Conservation (phyloP, 2,113 vertebrate genomes). For the Ochotona curzoniae region DNA sequence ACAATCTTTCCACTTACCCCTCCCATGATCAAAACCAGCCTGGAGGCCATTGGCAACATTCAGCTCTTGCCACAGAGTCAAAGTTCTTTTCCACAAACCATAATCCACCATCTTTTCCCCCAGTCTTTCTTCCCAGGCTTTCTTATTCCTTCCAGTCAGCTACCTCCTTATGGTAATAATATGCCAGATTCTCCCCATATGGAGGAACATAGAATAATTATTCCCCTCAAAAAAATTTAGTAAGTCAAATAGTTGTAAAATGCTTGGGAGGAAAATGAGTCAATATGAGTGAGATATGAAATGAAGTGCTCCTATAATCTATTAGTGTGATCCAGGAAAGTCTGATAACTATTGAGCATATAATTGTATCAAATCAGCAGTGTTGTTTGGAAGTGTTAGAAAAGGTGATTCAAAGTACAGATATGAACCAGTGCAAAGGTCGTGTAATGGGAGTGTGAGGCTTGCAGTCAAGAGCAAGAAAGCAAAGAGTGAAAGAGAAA, state of each 20-base stretch:
- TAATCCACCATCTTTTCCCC: neutral
- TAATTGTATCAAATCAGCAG: conserved; percentile 26
- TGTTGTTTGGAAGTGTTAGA: neutral
- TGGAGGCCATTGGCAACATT: neutral
- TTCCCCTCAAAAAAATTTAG: neutral
- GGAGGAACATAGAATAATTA: neutral
- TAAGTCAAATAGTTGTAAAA: neutral
- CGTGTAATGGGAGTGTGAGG: neutral
- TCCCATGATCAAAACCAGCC: neutral
- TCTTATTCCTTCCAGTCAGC: neutral
- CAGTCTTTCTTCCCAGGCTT: neutral
- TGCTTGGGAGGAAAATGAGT: neutral
- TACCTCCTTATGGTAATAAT: neutral
- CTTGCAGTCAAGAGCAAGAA: neutral
- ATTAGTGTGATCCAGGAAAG: neutral
- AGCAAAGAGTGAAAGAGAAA: neutral
- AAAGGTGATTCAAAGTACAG: neutral
- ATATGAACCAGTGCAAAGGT: neutral
- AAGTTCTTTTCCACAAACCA: conserved; percentile 10
- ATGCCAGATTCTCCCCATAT: neutral
- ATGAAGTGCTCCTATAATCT: conserved; percentile 9
- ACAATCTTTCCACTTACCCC: neutral
- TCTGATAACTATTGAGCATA: neutral
- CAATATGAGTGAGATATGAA: conserved; percentile 16
- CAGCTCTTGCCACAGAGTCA: neutral